These are phyloP conservation scores for Emys orbicularis DNA, from an alignment of 2,797 vertebrate species.

Conservation along the genomic window DNA sequence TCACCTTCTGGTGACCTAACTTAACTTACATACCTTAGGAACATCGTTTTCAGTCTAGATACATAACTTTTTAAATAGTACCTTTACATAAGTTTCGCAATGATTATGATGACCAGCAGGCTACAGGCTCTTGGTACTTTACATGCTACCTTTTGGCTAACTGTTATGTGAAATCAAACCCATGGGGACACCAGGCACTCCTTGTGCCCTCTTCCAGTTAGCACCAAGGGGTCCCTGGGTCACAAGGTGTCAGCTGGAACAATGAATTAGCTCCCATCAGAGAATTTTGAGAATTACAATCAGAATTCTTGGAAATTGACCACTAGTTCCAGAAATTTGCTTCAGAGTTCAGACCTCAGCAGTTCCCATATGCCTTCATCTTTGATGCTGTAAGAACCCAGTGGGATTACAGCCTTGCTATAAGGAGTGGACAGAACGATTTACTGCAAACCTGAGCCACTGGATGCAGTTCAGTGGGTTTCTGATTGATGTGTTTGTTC, in stretches of 20 bases:
- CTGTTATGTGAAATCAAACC: too few species aligned
- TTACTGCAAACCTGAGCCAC: fast-evolving
- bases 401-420: neutral
- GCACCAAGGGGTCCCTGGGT: too few species aligned
- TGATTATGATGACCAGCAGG: too few species aligned
- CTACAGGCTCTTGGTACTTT: too few species aligned
- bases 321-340: neutral
- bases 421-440: neutral
- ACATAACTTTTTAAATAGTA: too few species aligned
- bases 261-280: neutral
- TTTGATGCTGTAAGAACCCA: neutral
- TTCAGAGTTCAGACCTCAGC: neutral
- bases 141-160: too few species aligned
- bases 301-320: neutral
- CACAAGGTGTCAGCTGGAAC: neutral
- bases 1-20: too few species aligned
- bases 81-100: too few species aligned
- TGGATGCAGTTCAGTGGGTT: neutral
- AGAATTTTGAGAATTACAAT: conserved; percentile 4
- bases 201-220: too few species aligned
- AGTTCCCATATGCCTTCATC: neutral
- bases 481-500: neutral
- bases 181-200: too few species aligned
- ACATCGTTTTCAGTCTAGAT: too few species aligned
- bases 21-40: too few species aligned